A percentile compares a stretch with the other conserved stretches of the same genome.
phyloP scores from a whole-genome alignment of 2,113 vertebrate species.

The Leucosticte australis region DNA sequence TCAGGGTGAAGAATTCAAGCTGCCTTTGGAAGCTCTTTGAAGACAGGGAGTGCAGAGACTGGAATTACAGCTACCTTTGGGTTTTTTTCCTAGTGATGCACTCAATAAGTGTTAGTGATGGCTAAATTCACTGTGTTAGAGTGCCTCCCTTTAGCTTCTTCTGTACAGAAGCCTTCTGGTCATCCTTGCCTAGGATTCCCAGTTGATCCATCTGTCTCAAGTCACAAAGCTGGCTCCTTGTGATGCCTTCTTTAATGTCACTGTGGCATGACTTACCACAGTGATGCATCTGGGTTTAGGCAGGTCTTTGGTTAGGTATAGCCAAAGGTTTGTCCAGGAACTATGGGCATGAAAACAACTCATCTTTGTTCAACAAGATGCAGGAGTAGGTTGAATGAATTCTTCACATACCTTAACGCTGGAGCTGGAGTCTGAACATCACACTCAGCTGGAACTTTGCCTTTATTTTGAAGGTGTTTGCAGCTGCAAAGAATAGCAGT shows the following conservation, averaged over 20 bases:
- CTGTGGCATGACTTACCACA: background rate
- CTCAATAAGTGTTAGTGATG: background rate
- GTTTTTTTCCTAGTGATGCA: background rate
- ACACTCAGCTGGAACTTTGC: background rate
- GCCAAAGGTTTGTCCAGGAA: background rate
- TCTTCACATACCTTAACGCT: background rate
- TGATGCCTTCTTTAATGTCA: background rate
- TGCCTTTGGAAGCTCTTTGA: constrained; percentile 31
- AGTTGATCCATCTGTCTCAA: background rate
- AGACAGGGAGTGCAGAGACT: background rate
- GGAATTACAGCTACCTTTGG: background rate
- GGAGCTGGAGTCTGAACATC: background rate
- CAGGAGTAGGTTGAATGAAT: background rate
- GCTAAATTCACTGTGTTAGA: background rate
- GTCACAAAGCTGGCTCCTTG: background rate
- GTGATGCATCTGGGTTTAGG: background rate
- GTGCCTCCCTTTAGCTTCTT: background rate
- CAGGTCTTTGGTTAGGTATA: background rate
- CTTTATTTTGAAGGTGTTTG: constrained; percentile 18
- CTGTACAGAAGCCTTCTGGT: background rate
- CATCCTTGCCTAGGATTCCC: background rate
- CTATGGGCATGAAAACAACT: background rate
- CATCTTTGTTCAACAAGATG: background rate
- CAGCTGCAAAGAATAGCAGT: constrained; percentile 6
- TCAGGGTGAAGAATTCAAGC: constrained; percentile 2